Base-by-base conservation (phyloP, 1,140 invertebrate genomes). In the Hypothenemus hampei region DNA sequence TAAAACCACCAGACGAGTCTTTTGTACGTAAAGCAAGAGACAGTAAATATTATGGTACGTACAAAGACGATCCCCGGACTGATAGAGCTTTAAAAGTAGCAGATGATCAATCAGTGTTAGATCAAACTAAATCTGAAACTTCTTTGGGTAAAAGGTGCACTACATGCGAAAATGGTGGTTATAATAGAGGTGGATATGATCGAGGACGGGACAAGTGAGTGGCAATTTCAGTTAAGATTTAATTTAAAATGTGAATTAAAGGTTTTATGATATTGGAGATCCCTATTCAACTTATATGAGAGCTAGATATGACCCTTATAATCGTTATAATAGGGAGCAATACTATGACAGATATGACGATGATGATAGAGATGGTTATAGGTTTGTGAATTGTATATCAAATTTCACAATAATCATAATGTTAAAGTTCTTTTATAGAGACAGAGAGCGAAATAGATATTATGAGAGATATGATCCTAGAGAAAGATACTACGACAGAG, bases 391-490 rank as follows among this genome's bases (percentile, higher is more conserved):
- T 1, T 45, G 3, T 37, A 2, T 11, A n/a, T 31, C 13, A 31
- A 31, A 31, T 13, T 31, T 31, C 3, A 26, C 21, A 24, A 21
- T 24, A 26, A n/a, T n/a, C n/a, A n/a, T n/a, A n/a, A 13, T 19
- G 5, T 33, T 20, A 24, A 20, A 22, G 8, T 15, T 23, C 7
- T 50, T 50, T 37, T 24, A 54, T 35, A 21, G 49, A 52, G 10
- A 10, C 21, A 47, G 53, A 41, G 45, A 36, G 5, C 37, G 52
- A 47, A 47, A 47, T 20, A 19, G 48, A 13, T 58, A 50, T 24
- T 54, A 39, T 24, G 51, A 56, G 15, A 47, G 59, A 26, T 65
- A 65, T 18, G 66, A 71, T 20, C n/a, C n/a, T n/a, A 55, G 58
- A 23, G 57, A 52, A 0, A 21, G 37, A 16, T 49, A 37, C 35